These are phyloP conservation scores for Lasaia peninsularis DNA, from an alignment of 1,140 invertebrate genomes.

Conservation along the genomic window DNA sequence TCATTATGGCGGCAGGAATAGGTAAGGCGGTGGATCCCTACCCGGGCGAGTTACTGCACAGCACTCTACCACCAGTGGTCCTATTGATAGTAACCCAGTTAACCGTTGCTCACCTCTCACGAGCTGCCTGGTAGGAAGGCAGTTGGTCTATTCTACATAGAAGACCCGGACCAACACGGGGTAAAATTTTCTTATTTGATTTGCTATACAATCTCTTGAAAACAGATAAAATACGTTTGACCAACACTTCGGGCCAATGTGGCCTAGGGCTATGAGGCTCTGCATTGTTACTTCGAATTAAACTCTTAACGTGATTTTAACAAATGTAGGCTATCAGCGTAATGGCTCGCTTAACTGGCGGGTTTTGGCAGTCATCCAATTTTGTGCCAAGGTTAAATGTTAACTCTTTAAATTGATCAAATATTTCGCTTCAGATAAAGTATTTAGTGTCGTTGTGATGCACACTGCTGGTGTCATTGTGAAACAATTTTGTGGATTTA, in stretches of 20 bases:
- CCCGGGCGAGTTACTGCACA: too few species aligned
- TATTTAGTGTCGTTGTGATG: neutral
- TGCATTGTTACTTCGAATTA: neutral
- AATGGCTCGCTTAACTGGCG: conserved; percentile 7
- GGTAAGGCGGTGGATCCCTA: too few species aligned
- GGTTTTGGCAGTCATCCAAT: conserved; percentile 7
- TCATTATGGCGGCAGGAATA: too few species aligned
- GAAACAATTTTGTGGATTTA: neutral
- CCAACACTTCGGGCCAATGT: neutral
- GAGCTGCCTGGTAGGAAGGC: too few species aligned
- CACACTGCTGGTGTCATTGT: neutral
- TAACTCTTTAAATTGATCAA: conserved; percentile 10
- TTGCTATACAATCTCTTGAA: too few species aligned
- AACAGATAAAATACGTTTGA: neutral
- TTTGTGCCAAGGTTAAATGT: conserved; percentile 6
- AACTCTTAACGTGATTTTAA: conserved; percentile 3
- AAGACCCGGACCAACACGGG: too few species aligned
- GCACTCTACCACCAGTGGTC: too few species aligned
- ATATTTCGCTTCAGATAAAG: conserved; percentile 8
- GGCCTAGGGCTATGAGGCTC: neutral
- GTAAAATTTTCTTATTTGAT: too few species aligned
- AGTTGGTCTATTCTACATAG: too few species aligned
- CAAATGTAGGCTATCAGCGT: conserved; percentile 2
- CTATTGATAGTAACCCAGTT: too few species aligned
- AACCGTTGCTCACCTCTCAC: too few species aligned